Conservation (phyloP, 2,888 invertebrate species). For the Perizoma flavofasciatum region DNA sequence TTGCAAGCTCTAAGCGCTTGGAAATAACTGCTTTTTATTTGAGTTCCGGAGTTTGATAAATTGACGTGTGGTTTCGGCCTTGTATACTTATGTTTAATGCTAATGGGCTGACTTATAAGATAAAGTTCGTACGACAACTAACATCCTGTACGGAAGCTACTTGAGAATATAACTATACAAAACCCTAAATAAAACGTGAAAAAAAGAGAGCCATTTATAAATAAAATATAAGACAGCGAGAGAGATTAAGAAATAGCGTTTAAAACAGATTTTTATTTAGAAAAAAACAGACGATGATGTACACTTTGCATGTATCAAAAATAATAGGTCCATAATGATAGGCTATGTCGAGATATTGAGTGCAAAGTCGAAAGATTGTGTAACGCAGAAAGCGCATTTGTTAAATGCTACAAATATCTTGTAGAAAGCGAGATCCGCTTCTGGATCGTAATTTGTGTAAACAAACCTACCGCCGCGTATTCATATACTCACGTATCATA, state of each 20-base stretch:
- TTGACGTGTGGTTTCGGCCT: slow-evolving; percentile 22
- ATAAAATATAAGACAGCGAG: too few species aligned
- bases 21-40: slow-evolving; percentile 30
- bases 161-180: background rate
- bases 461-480: slow-evolving; percentile 5
- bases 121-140: background rate
- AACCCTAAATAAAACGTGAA: background rate
- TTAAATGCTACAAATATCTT: slow-evolving; percentile 48
- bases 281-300: slow-evolving; percentile 12
- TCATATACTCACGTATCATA: background rate
- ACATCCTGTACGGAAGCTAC: background rate
- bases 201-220: too few species aligned
- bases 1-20: slow-evolving; percentile 38
- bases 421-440: slow-evolving; percentile 50
- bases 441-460: slow-evolving; percentile 27
- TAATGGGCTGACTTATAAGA: slow-evolving; percentile 2
- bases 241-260: too few species aligned
- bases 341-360: slow-evolving; percentile 46
- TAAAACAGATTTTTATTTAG: background rate
- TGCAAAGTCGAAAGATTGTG: slow-evolving; percentile 47
- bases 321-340: slow-evolving; percentile 48
- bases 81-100: slow-evolving; percentile 13
- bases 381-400: slow-evolving; percentile 58
- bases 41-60: slow-evolving; percentile 33
- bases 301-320: slow-evolving; percentile 44